Conservation (phyloP, 2,797 vertebrate genomes). For the Microchirus variegatus region DNA sequence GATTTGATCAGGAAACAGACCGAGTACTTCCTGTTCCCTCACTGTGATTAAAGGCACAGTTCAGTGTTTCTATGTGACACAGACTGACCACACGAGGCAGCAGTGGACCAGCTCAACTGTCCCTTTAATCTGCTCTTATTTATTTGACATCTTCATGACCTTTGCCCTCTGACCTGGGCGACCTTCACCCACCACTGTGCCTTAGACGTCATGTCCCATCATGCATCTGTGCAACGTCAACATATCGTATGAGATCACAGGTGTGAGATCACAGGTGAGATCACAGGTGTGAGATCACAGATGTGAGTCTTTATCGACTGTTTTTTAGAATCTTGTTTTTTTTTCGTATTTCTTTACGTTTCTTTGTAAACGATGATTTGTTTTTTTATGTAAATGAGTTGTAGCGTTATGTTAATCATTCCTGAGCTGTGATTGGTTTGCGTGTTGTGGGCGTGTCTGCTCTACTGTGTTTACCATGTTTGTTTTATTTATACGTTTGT, state of each 20-base stretch:
- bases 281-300: conserved; percentile 42
- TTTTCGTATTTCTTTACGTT: conserved; percentile 47
- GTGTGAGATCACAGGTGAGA: conserved; percentile 5
- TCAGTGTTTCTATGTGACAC: too few species aligned
- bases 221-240: conserved; percentile 45
- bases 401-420: conserved; percentile 78
- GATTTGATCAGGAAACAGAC: neutral
- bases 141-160: too few species aligned
- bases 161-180: conserved; percentile 57
- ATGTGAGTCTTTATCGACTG: conserved; percentile 27
- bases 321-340: conserved; percentile 50
- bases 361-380: conserved; percentile 75
- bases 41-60: too few species aligned
- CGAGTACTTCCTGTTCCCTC: neutral
- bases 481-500: conserved; percentile 73
- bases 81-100: too few species aligned
- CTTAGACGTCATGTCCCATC: conserved; percentile 18
- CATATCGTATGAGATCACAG: conserved; percentile 2
- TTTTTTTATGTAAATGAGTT: conserved; percentile 73
- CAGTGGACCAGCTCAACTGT: too few species aligned
- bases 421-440: conserved; percentile 62
- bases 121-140: too few species aligned
- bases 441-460: conserved; percentile 25
- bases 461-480: conserved; percentile 20
- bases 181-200: conserved; percentile 4